Percentiles rank a stretch among this genome's conserved stretches.
These are phyloP conservation scores for Ephialtes manifestator DNA, from an alignment of 2,888 invertebrate genomes.

Conservation along the genomic window DNA sequence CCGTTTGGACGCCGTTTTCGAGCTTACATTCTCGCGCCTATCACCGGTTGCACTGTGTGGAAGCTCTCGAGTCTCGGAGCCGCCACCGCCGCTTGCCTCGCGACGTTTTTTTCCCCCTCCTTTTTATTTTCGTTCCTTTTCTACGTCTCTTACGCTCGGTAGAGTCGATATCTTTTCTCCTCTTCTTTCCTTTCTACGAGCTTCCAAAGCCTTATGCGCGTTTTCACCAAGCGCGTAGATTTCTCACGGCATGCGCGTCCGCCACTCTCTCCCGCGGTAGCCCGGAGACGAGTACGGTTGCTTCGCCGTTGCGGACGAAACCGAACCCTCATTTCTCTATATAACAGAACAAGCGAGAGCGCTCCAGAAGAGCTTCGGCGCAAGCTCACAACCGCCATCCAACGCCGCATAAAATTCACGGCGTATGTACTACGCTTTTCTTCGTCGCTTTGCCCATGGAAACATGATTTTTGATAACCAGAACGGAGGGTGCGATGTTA, in stretches of 20 bases:
- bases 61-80: slow-evolving; percentile 28
- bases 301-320: slow-evolving; percentile 55
- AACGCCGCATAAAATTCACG: slow-evolving; percentile 35
- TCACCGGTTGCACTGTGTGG: slow-evolving; percentile 46
- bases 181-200: background rate
- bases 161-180: background rate
- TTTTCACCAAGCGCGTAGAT: slow-evolving; percentile 41
- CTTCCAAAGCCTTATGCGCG: slow-evolving; percentile 15
- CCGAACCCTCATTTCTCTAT: slow-evolving; percentile 51
- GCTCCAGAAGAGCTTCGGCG: slow-evolving; percentile 77
- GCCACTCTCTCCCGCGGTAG: slow-evolving; percentile 65
- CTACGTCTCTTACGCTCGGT: background rate
- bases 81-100: slow-evolving; percentile 26
- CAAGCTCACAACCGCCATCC: slow-evolving; percentile 74
- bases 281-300: slow-evolving; percentile 68
- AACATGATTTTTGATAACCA: background rate
- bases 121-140: background rate
- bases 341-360: slow-evolving; percentile 66
- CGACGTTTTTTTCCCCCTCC: background rate
- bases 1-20: slow-evolving; percentile 5
- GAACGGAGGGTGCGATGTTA: no score
- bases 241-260: slow-evolving; percentile 43
- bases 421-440: slow-evolving; percentile 2
- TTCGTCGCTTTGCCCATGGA: background rate
- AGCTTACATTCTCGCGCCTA: slow-evolving; percentile 64